phyloP scores from a whole-genome alignment of 2,888 invertebrate genomes.

The Serrognathus titanus region DNA sequence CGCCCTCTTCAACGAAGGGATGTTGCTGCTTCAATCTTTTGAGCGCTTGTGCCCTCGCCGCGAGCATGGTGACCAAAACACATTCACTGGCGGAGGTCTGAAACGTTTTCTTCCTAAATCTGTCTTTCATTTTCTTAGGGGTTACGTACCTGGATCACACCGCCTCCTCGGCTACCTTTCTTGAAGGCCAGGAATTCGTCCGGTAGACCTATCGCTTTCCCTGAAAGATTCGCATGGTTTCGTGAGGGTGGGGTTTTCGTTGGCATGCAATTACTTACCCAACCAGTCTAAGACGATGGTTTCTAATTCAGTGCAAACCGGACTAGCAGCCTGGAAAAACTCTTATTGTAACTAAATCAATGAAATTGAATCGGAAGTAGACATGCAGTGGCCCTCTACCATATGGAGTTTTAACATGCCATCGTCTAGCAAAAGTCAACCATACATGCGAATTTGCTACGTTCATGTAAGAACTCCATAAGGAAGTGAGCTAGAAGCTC shows the following conservation, averaged over 20 bases:
- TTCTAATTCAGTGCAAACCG: conserved; percentile 94
- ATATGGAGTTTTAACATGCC: no score
- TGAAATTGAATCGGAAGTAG: no score
- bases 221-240: conserved; percentile 45
- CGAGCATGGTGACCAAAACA: conserved; percentile 86
- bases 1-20: conserved; percentile 85
- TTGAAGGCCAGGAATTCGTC: conserved; percentile 80
- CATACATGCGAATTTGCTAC: no score
- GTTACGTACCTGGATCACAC: conserved; percentile 80
- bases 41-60: conserved; percentile 86
- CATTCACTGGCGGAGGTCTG: conserved; percentile 97
- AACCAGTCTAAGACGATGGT: conserved; percentile 95
- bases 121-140: no score
- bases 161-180: conserved; percentile 86
- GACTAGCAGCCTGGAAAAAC: conserved; percentile 83
- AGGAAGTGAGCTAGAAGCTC: no score
- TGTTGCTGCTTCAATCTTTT: conserved; percentile 80
- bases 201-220: conserved; percentile 89
- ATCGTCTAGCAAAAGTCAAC: no score
- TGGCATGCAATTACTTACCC: conserved; percentile 21
- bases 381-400: no score
- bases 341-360: no score
- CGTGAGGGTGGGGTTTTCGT: no score
- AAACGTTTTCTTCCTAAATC: conserved; percentile 19
- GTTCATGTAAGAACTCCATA: no score